Evolutionary conservation across 2,888 invertebrate species (phyloP).

Genomic region (Mermis nigrescens): DNA sequence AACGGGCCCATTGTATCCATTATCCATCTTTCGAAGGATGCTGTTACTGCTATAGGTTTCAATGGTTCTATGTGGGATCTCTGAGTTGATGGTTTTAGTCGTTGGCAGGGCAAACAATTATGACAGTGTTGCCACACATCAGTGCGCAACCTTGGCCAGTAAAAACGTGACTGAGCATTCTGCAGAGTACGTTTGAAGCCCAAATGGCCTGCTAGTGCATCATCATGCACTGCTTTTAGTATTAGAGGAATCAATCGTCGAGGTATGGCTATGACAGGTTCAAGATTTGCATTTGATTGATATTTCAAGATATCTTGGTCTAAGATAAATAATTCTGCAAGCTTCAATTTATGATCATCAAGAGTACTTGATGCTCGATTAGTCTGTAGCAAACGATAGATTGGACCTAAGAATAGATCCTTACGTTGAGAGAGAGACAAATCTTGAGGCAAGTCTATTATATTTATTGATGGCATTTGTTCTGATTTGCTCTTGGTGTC

Average conservation of each 20-base stretch:
- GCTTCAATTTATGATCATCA: no score
- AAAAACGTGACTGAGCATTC: neutral
- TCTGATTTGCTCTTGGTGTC: no score
- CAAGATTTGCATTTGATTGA: no score
- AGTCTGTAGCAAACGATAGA: neutral
- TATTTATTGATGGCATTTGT: no score
- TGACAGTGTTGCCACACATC: neutral
- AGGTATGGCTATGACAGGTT: neutral
- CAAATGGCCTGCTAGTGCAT: neutral
- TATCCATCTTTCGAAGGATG: constrained; percentile 17
- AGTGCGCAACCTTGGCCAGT: neutral
- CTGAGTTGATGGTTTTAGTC: no score
- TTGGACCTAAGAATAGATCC: neutral
- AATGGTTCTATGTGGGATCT: constrained; percentile 8
- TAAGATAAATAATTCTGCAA: no score
- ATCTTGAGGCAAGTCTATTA: neutral
- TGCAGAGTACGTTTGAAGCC: neutral
- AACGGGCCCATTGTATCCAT: constrained; percentile 20
- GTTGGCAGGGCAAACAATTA: neutral
- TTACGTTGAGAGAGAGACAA: neutral
- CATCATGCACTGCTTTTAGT: neutral
- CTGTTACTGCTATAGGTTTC: constrained; percentile 10
- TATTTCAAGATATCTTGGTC: neutral
- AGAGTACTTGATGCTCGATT: no score
- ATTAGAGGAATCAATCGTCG: neutral